These are phyloP conservation scores for Gambelia wislizenii DNA, from an alignment of 2,797 vertebrate genomes.

Conservation along the genomic window DNA sequence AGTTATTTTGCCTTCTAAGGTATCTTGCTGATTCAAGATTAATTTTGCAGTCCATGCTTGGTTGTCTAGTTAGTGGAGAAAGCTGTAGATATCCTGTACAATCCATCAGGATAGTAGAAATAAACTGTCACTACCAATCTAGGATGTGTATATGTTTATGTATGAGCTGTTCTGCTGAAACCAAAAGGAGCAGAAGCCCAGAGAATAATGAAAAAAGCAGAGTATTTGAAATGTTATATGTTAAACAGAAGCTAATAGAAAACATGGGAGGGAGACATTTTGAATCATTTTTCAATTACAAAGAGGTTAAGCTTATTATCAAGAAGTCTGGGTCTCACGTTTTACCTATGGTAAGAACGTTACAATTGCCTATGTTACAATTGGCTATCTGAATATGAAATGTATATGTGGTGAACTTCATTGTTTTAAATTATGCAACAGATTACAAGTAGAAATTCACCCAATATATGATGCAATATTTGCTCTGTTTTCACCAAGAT, in stretches of 20 bases:
- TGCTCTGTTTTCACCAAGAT: background rate
- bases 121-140: slow-evolving; percentile 66
- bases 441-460: background rate
- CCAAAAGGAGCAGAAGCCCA: slow-evolving; percentile 52
- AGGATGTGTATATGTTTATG: slow-evolving; percentile 68
- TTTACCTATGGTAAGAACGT: slow-evolving; percentile 1
- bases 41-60: slow-evolving; percentile 70
- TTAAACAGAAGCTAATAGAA: slow-evolving; percentile 55
- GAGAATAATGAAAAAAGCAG: slow-evolving; percentile 55
- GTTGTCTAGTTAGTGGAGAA: slow-evolving; percentile 73
- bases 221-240: slow-evolving; percentile 49
- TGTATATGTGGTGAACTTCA: background rate
- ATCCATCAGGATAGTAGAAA: slow-evolving; percentile 70
- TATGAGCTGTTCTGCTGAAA: slow-evolving; percentile 69
- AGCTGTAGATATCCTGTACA: slow-evolving; percentile 72
- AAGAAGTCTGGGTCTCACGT: slow-evolving; percentile 28
- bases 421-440: background rate
- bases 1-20: slow-evolving; percentile 69
- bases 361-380: slow-evolving; percentile 26
- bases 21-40: slow-evolving; percentile 66
- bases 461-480: fast-evolving
- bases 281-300: slow-evolving; percentile 42
- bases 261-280: slow-evolving; percentile 21
- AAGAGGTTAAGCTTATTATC: slow-evolving; percentile 20
- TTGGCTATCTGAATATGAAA: slow-evolving; percentile 7